Base-by-base conservation (phyloP, 2,797 vertebrate species). In the Gallirallus australis region DNA sequence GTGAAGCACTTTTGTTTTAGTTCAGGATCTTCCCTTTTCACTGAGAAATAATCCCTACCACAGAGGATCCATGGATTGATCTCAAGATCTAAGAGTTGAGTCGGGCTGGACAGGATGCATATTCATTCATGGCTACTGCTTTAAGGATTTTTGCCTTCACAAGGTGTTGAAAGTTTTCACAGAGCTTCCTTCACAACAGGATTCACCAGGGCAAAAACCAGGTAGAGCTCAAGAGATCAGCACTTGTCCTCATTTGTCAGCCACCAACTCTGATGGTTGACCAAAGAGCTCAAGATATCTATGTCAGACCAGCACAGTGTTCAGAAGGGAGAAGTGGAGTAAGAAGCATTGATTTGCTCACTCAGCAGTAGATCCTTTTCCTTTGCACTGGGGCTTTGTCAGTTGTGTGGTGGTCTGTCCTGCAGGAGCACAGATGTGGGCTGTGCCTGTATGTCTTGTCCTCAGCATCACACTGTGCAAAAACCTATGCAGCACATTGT, bases 401-500 rank as follows among this genome's bases (percentile, higher is more conserved):
- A 24, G 64, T 39, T 3, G 1, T 59, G 72, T 4, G 4, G 12
- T 59, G 39, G 25, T 42, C 33, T 76, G 17, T 69, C 9, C 69
- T 66, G 19, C 21, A 21, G 42, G 25, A 50, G n/a, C 9, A 4
- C 0, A 3, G 28, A 13, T 54, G 30, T 63, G 18, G 56, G 11
- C 60, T 79, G 19, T 39, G 47, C 12, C 39, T 63, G 28, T 24
- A 2, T 11, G n/a, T 71, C 64, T 86, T 1, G 0, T 24, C 40
- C n/a, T 61, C 45, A 64, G 69, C 37, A 69, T 59, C 52, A 37
- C n/a, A 4, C 60, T 47, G 21, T 50, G 33, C 48, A 31, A 35
- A 61, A 93, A 12, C n/a, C n/a, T 50, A 0, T 3, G 6, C 27
- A 47, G 39, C 4, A 2, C 2, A 0, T 11, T 12, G 15, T n/a